A percentile compares a stretch with the other conserved stretches of the same genome.
Conservation (phyloP, 1,140 invertebrate species). For the Diorhabda carinulata region DNA sequence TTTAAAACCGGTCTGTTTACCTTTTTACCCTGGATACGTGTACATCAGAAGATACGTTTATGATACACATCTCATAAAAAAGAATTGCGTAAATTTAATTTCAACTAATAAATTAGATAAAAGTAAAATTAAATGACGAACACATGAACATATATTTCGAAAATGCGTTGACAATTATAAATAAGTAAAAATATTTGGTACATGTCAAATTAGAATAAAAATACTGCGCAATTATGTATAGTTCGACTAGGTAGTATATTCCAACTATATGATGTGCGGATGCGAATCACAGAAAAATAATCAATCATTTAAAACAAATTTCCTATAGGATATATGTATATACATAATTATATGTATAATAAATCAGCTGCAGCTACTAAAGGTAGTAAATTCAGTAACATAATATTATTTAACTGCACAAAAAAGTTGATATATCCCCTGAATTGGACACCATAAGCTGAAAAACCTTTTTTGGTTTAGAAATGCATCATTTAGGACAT, state of each 20-base stretch:
- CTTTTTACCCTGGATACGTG: too few species aligned
- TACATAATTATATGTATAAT: too few species aligned
- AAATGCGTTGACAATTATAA: neutral
- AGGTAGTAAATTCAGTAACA: too few species aligned
- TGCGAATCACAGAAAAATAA: neutral
- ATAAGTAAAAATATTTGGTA: conserved; percentile 1
- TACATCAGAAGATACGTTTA: neutral
- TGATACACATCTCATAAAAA: conserved; percentile 7
- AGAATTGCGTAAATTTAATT: neutral
- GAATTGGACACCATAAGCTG: too few species aligned
- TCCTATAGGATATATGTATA: too few species aligned
- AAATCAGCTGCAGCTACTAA: too few species aligned
- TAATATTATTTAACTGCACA: too few species aligned
- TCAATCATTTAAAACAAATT: too few species aligned
- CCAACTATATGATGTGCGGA: neutral
- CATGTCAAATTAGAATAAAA: neutral
- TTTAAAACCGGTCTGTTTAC: too few species aligned
- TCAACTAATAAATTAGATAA: neutral
- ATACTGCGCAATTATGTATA: neutral
- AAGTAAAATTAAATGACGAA: neutral
- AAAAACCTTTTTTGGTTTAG: too few species aligned
- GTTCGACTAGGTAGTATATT: neutral
- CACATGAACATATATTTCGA: neutral
- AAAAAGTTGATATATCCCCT: too few species aligned
- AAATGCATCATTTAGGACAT: too few species aligned